Evolutionary conservation across 1,140 invertebrate species (phyloP), one percentile per base, ranked within the genome.

Genomic region (Eriocheir sinensis): DNA sequence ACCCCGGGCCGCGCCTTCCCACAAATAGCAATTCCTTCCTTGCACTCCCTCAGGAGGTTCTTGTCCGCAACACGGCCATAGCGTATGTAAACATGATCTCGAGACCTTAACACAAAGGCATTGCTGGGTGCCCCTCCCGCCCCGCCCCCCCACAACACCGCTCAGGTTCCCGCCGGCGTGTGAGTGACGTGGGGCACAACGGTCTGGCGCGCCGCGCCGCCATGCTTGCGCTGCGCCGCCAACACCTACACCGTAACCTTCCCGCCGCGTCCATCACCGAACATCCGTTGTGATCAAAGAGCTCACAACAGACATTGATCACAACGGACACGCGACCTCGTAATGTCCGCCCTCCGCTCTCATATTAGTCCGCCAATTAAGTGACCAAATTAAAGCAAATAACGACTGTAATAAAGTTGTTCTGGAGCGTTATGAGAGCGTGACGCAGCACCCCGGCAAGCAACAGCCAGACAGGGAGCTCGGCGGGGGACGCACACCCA

Each of bases 41-140:
- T 72, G 3, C 60, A n/a, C 0, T 1, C 27, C 60, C 27, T 72
- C 60, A 72, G 21, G 60, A 72, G 17, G 6, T 27, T n/a, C 60
- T 72, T n/a, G 21, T 48, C 60, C 60, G 60, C n/a, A 72, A 72
- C 60, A 72, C 60, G n/a, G 60, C 60, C 27, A n/a, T 72, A n/a
- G n/a, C 60, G 60, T 72, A n/a, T n/a, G 60, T 72, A 72, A 72
- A 72, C 60, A 72, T 72, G 60, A 72, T 72, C 60, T n/a, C n/a
- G 60, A n/a, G 60, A 72, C 60, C 60, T 72, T 72, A 27, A 12
- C 27, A 72, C 60, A 72, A 72, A 72, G 60, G 60, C 60, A n/a
- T n/a, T 4, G 60, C 21, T n/a, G 60, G 60, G n/a, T n/a, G 60
- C 21, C 21, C 17, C 17, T n/a, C 27, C 12, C 48, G 21, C 48